phyloP scores from a whole-genome alignment of 2,888 invertebrate genomes.

The Agrypnus murinus region DNA sequence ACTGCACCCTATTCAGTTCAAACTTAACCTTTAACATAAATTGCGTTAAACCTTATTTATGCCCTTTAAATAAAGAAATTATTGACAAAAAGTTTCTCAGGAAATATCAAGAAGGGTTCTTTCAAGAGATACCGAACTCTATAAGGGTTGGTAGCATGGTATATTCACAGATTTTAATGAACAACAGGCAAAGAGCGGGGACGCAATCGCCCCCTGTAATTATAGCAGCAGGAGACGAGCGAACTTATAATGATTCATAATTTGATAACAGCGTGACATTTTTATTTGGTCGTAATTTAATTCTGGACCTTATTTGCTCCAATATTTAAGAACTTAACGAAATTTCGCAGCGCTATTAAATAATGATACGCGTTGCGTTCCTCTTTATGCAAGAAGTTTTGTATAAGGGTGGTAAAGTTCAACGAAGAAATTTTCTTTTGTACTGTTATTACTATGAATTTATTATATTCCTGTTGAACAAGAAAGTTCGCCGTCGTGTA shows the following conservation, averaged over 20 bases:
- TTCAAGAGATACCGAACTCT: too few relatives aligned
- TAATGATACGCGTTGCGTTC: constrained; percentile 6
- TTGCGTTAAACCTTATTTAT: too few relatives aligned
- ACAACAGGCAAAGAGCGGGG: constrained; percentile 42
- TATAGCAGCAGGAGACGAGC: constrained; percentile 49
- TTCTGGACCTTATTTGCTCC: constrained; percentile 44
- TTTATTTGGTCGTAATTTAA: constrained; percentile 47
- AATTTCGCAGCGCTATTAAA: constrained; percentile 11
- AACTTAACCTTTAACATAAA: too few relatives aligned
- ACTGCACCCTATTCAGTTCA: too few relatives aligned
- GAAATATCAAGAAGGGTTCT: too few relatives aligned
- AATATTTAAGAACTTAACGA: constrained; percentile 23
- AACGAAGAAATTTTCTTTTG: too few relatives aligned
- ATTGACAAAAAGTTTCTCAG: too few relatives aligned
- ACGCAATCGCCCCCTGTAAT: constrained; percentile 51
- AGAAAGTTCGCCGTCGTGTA: neutral
- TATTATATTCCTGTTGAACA: neutral
- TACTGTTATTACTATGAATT: too few relatives aligned
- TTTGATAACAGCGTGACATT: constrained; percentile 53
- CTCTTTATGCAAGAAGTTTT: too few relatives aligned
- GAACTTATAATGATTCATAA: constrained; percentile 53
- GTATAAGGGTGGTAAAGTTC: neutral
- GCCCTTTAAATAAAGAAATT: too few relatives aligned
- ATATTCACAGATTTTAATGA: constrained; percentile 50
- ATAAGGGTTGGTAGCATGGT: constrained; percentile 40